A percentile compares a stretch with the other conserved stretches of the same genome.
Evolutionary conservation across 2,888 invertebrate species (phyloP).

Genomic region (Proisotoma minuta): DNA sequence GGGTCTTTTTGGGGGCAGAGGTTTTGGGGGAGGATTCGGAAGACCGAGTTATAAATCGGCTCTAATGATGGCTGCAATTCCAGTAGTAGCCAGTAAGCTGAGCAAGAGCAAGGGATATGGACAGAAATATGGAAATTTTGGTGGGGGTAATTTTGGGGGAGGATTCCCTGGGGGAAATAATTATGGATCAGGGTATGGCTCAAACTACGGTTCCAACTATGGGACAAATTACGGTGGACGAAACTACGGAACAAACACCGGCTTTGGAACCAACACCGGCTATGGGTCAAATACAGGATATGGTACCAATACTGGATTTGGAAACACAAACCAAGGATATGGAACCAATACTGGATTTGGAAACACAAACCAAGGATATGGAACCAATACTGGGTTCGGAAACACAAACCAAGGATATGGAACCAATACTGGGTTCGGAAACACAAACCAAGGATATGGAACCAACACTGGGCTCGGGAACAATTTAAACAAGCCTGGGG

Average conservation of each 20-base stretch:
- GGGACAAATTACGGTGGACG: conserved; percentile 13
- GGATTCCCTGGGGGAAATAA: not conserved
- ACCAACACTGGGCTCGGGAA: conserved; percentile 13
- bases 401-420: conserved; percentile 26
- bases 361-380: conserved; percentile 14
- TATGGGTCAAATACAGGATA: conserved; percentile 10
- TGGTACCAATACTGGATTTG: conserved; percentile 8
- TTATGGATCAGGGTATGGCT: conserved; percentile 4
- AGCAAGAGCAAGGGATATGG: conserved; percentile 25
- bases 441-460: conserved; percentile 18
- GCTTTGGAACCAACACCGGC: conserved; percentile 12
- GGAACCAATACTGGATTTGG: conserved; percentile 16
- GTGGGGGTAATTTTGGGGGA: conserved; percentile 20
- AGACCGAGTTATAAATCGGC: conserved; percentile 41
- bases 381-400: conserved; percentile 9
- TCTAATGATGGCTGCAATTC: conserved; percentile 43
- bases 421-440: conserved; percentile 16
- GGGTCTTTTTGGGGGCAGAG: conserved; percentile 5
- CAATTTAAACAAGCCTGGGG: conserved; percentile 26
- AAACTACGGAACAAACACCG: conserved; percentile 10
- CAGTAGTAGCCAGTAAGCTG: conserved; percentile 32
- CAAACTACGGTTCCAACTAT: conserved; percentile 18
- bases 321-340: conserved; percentile 17
- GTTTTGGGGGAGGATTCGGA: conserved; percentile 20
- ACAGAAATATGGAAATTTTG: conserved; percentile 12